Evolutionary conservation across 2,797 vertebrate species (phyloP), one percentile per base, ranked within the genome.

Genomic region (Ptychobarbus kaznakovi): DNA sequence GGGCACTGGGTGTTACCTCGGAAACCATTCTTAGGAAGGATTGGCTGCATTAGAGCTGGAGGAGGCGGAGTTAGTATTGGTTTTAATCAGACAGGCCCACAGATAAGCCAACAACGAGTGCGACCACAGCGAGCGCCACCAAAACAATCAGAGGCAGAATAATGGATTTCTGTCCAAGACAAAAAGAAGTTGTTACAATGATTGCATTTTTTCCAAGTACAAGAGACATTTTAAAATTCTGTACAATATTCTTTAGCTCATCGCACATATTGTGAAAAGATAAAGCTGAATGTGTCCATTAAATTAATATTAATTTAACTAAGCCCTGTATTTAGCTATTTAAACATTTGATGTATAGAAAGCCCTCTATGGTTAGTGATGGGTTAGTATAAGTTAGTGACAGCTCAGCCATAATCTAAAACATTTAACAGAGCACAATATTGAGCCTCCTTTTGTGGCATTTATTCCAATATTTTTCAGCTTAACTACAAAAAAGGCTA

Each of bases 61-160:
- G 70, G 86, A 76, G 44, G 81, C 35, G 6, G 81, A 15, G 63
- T 83, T 78, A 83, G 81, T 63, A n/a, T 68, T 65, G 10, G 91
- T 92, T 92, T 95, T 94, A 84, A 87, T 32, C 92, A 15, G 87
- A 84, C 91, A 97, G 92, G 93, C 97, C 96, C 44, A 97, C 95
- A 89, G 96, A 97, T 87, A 98, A 94, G 87, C 97, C 97, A 87
- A 98, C 92, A 88, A 97, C 96, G 90, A 99, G 95, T 90, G 93
- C 95, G 89, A 98, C 91, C 90, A 97, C 86, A 84, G 95, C 95
- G 89, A 96, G 90, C 90, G 97, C 92, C 91, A 94, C 95, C 94
- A 97, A 88, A 61, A 94, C 90, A 90, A 96, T 94, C 84, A 96
- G 92, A 83, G 95, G 94, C 92, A 97, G 93, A 91, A 97, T 96